Evolutionary conservation across 2,113 vertebrate genomes (phyloP), one percentile per base, ranked within the genome.

Genomic region (Tachysurus vachellii): DNA sequence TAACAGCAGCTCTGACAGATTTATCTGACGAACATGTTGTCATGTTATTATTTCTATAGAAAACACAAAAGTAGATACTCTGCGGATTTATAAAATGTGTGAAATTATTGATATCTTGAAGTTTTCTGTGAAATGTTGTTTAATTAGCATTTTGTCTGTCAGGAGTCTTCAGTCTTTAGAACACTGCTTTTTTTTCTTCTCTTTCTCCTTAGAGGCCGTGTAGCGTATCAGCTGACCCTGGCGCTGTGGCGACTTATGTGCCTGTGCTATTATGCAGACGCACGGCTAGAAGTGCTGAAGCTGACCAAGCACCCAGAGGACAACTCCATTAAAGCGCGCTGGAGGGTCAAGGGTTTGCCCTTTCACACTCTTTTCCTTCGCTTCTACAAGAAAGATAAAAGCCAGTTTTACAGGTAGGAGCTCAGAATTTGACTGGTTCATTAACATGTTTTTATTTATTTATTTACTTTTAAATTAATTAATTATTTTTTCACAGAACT

Each of bases 271-370:
- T 97, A 96, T 16, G 92, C 95, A 10, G 93, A 96, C 8, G 90
- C 95, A n/a, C 92, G 44, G 10, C 85, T 98, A 81, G 97, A 98
- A 90, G 94, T 98, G 71, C 93, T 98, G 84, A 97, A 96, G 88
- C 93, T 98, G 53, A 98, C 96, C 2, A 96, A 95, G 77, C 97
- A 98, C 92, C 87, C 92, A 0, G 97, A 97, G 93, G 96, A 97
- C 1, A 93, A 96, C 87, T 97, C 94, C 26, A 90, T 98, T 21
- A 95, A 96, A 85, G 97, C 96, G 0, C 96, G 97, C 44, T 98
- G 97, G 97, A 94, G 96, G 79, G 89, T 98, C 10, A 91, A 89
- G 0, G 97, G 97, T 2, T 91, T 98, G 47, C 97, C 97, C 11
- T 91, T 95, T 83, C 92, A 95, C 82, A 85, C 93, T 23, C 90